Conservation (phyloP, 2,113 vertebrate species). For the Gambusia holbrooki region DNA sequence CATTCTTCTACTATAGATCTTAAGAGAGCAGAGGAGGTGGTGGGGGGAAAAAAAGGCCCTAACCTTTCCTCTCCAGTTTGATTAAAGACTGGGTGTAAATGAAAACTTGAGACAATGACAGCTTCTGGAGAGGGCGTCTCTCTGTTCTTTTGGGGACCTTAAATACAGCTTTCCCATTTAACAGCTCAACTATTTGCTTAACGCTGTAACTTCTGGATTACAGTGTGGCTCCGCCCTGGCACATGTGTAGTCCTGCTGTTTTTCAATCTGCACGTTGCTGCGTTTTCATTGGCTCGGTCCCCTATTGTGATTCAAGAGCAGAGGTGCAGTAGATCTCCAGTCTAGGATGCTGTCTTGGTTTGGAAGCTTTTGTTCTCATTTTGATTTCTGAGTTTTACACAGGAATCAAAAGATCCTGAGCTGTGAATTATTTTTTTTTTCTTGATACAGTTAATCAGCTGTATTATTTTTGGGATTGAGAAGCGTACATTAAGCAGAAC, state of each 20-base stretch:
- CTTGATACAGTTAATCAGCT: not conserved
- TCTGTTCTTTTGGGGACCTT: slow-evolving; percentile 22
- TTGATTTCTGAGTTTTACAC: not conserved
- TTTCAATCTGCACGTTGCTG: slow-evolving; percentile 17
- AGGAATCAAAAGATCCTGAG: not conserved
- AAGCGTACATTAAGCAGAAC: not conserved
- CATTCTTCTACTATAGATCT: not conserved
- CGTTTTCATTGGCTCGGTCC: slow-evolving; percentile 35
- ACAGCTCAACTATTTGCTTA: slow-evolving; percentile 41
- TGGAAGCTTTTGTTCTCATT: not conserved
- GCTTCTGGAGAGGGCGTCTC: slow-evolving; percentile 28
- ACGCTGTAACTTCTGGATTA: slow-evolving; percentile 44
- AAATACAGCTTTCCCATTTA: slow-evolving; percentile 41
- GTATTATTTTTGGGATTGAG: slow-evolving; percentile 1
- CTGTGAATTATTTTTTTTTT: not conserved
- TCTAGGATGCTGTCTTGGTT: not conserved
- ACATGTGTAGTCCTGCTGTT: slow-evolving; percentile 47
- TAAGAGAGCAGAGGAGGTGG: not conserved
- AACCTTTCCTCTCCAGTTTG: slow-evolving; percentile 42
- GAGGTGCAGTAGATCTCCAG: slow-evolving; percentile 20
- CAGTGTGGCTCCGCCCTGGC: slow-evolving; percentile 20
- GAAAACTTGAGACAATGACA: slow-evolving; percentile 37
- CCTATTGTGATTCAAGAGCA: slow-evolving; percentile 25
- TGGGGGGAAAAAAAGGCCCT: slow-evolving; percentile 31
- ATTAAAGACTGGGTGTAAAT: slow-evolving; percentile 51